A percentile compares a stretch with the other conserved stretches of the same genome.
Conservation (phyloP, 2,797 vertebrate genomes). For the Sebastiscus tertius region DNA sequence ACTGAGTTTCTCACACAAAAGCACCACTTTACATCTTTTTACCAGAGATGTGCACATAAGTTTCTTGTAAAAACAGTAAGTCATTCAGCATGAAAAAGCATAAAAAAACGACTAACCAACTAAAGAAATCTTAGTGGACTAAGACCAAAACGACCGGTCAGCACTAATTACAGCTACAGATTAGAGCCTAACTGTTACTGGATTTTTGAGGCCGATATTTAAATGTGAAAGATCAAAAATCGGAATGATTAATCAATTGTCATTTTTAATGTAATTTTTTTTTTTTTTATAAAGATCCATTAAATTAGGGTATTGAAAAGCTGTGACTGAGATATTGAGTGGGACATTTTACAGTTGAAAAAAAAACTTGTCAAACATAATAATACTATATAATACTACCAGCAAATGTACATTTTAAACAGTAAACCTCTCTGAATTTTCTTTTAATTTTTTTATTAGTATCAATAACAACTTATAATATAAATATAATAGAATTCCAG, state of each 20-base stretch:
- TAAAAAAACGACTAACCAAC: too few species aligned
- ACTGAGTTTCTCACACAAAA: too few species aligned
- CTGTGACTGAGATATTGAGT: not conserved
- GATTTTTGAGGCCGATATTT: not conserved
- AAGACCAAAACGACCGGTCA: too few species aligned
- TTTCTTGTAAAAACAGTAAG: too few species aligned
- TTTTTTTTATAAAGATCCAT: not conserved
- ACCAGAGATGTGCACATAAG: too few species aligned
- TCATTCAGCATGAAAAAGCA: too few species aligned
- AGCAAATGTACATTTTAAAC: not conserved
- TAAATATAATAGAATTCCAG: not conserved
- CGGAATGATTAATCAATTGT: not conserved
- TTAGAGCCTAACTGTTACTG: not conserved
- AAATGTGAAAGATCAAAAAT: too few species aligned
- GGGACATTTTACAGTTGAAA: not conserved
- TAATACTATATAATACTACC: not conserved
- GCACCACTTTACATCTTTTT: too few species aligned
- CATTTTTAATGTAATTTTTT: not conserved
- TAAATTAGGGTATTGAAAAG: not conserved
- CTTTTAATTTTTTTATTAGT: not conserved
- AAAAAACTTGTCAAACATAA: not conserved
- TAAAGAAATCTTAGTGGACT: too few species aligned
- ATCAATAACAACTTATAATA: not conserved
- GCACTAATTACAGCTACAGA: not conserved
- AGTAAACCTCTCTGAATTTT: not conserved